These are phyloP conservation scores for Tetragonisca angustula DNA, from an alignment of 2,888 invertebrate genomes.

Conservation along the genomic window DNA sequence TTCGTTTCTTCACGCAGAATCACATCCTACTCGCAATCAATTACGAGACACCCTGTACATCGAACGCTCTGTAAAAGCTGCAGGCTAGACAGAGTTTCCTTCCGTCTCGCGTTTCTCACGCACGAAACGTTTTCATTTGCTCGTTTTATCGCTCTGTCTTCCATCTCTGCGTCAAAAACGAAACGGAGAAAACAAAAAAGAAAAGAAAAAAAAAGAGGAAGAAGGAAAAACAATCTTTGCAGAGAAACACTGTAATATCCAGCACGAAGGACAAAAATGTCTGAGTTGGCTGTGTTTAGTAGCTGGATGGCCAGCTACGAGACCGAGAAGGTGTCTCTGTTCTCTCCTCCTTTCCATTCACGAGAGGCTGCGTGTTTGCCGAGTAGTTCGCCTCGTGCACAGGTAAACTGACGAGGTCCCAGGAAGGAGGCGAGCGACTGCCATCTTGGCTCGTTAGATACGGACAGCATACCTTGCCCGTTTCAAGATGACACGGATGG, in stretches of 20 bases:
- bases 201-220: too few species aligned
- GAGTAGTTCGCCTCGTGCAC: conserved; percentile 47
- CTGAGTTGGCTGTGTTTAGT: not conserved
- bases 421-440: conserved; percentile 44
- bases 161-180: too few species aligned
- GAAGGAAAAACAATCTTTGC: not conserved
- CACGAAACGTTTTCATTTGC: too few species aligned
- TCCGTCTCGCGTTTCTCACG: too few species aligned
- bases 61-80: too few species aligned
- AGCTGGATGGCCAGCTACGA: conserved; percentile 30
- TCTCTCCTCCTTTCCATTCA: conserved; percentile 50
- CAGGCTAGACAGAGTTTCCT: too few species aligned
- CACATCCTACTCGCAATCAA: too few species aligned
- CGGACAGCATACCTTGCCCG: conserved; percentile 57
- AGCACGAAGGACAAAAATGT: conserved; percentile 16
- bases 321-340: conserved; percentile 30
- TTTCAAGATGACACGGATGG: conserved; percentile 66
- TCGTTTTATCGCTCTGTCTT: too few species aligned
- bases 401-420: conserved; percentile 50
- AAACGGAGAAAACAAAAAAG: too few species aligned
- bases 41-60: too few species aligned
- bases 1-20: too few species aligned
- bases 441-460: conserved; percentile 70
- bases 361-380: conserved; percentile 45
- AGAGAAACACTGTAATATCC: not conserved